phyloP scores from a whole-genome alignment of 2,797 vertebrate genomes.

The Phalloptychus januarius region DNA sequence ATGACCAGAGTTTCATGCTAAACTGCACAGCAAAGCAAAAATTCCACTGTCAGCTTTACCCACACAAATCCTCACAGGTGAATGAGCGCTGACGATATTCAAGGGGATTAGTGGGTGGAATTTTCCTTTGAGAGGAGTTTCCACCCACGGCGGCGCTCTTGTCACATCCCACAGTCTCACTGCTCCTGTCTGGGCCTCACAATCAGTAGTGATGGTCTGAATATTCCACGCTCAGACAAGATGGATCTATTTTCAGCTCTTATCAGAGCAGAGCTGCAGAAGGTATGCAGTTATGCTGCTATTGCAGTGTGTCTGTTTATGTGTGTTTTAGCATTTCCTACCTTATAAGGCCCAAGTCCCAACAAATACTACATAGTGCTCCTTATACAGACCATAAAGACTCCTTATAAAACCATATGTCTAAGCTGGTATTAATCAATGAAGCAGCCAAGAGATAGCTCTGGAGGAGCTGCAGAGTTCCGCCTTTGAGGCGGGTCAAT shows the following conservation, averaged over 20 bases:
- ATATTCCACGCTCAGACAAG: slow-evolving; percentile 56
- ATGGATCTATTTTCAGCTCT: slow-evolving; percentile 63
- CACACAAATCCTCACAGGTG: slow-evolving; percentile 2
- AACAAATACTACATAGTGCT: too few species aligned
- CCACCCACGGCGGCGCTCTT: slow-evolving; percentile 54
- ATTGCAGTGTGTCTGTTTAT: background rate
- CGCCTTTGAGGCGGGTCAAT: background rate
- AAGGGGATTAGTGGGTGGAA: slow-evolving; percentile 48
- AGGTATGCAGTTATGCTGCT: slow-evolving; percentile 29
- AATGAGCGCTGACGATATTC: slow-evolving; percentile 11
- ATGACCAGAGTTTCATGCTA: background rate
- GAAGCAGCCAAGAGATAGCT: background rate
- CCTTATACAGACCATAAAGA: too few species aligned
- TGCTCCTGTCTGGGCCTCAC: slow-evolving; percentile 34
- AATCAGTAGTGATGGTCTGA: slow-evolving; percentile 54
- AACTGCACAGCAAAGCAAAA: slow-evolving; percentile 8
- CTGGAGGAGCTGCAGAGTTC: background rate
- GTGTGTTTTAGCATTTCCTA: too few species aligned
- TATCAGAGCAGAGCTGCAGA: slow-evolving; percentile 46
- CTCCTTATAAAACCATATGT: too few species aligned
- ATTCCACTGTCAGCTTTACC: slow-evolving; percentile 17
- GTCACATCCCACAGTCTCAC: slow-evolving; percentile 53
- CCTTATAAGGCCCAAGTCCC: too few species aligned
- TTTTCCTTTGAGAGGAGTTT: slow-evolving; percentile 57
- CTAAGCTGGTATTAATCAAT: background rate